Percentiles rank a stretch among this genome's conserved stretches.
phyloP scores from a whole-genome alignment of 2,888 invertebrate genomes.

The Apoda limacodes region DNA sequence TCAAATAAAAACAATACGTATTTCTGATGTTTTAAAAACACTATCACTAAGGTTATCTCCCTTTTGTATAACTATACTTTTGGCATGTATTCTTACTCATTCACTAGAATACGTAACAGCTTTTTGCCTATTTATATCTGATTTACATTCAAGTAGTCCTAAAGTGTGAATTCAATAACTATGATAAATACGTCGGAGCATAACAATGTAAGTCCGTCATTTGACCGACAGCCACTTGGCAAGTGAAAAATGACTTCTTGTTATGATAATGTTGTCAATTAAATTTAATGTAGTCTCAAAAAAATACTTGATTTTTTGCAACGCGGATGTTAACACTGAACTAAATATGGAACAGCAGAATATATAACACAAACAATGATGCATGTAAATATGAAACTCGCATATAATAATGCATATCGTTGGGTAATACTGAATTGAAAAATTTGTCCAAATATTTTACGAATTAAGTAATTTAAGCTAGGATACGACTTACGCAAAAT shows the following conservation, averaged over 20 bases:
- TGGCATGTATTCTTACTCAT: no score
- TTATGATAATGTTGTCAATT: slow-evolving; percentile 42
- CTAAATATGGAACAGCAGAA: no score
- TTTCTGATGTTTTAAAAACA: slow-evolving; percentile 15
- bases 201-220: slow-evolving; percentile 42
- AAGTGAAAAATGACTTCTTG: slow-evolving; percentile 28
- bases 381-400: no score
- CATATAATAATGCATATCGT: no score
- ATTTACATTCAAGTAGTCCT: slow-evolving; percentile 24
- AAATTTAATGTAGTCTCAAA: slow-evolving; percentile 30
- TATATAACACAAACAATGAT: no score
- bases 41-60: slow-evolving; percentile 36
- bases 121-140: slow-evolving; percentile 27
- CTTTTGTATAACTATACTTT: no score
- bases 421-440: no score
- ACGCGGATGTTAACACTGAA: no score
- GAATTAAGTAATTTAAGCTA: no score
- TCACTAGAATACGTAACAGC: slow-evolving; percentile 20
- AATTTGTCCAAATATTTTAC: no score
- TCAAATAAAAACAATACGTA: slow-evolving; percentile 8
- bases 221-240: slow-evolving; percentile 33
- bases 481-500: no score
- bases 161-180: slow-evolving; percentile 30
- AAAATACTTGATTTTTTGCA: no score
- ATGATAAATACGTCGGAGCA: slow-evolving; percentile 46